Conservation (phyloP, 2,113 vertebrate species). For the Motacilla alba region DNA sequence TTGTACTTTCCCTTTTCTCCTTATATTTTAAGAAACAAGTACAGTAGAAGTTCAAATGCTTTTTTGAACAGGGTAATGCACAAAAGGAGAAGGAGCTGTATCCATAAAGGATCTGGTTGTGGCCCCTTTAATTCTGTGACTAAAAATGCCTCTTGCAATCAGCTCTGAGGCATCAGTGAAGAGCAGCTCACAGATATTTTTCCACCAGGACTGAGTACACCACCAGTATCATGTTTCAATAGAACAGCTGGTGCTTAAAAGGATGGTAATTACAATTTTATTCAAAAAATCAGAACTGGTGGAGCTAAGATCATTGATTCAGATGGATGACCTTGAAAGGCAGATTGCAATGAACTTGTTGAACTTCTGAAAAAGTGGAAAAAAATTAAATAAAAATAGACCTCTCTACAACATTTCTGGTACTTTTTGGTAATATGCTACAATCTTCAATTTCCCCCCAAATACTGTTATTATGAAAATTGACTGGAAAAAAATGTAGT, state of each 20-base stretch:
- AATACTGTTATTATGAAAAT: conserved; percentile 47
- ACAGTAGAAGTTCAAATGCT: not conserved
- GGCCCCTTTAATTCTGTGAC: conserved; percentile 44
- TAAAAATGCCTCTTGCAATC: conserved; percentile 45
- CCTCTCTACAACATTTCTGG: not conserved
- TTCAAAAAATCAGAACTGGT: conserved; percentile 69
- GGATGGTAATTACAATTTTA: conserved; percentile 72
- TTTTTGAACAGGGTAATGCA: not conserved
- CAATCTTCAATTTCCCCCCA: conserved; percentile 33
- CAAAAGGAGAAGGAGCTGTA: not conserved
- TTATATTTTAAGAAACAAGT: not conserved
- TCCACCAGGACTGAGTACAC: conserved; percentile 49
- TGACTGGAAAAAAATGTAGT: not conserved
- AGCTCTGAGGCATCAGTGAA: conserved; percentile 42
- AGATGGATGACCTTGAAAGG: conserved; percentile 60
- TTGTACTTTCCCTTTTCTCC: not conserved
- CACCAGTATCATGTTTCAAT: conserved; percentile 72
- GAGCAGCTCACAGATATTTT: conserved; percentile 50
- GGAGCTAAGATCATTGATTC: conserved; percentile 63
- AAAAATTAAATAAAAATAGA: conserved; percentile 25
- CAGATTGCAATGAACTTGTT: conserved; percentile 58
- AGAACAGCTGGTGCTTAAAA: conserved; percentile 75
- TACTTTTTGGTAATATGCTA: conserved; percentile 30
- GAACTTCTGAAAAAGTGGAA: conserved; percentile 42
- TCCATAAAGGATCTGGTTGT: not conserved